Conservation (phyloP, 1,140 invertebrate species). For the Amyelois transitella region DNA sequence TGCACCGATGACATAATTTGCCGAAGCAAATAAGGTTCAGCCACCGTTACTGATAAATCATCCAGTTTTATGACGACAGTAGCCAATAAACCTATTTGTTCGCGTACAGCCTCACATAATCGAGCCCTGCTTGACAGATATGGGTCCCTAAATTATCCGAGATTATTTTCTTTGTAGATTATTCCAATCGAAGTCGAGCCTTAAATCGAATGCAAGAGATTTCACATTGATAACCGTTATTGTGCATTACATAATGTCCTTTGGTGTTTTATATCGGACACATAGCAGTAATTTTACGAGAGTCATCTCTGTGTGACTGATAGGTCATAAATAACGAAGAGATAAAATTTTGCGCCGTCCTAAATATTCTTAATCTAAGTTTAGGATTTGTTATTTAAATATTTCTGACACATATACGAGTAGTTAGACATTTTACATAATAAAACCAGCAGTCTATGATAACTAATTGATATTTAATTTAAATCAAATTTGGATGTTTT, state of each 20-base stretch:
- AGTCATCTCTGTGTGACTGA: constrained; percentile 33
- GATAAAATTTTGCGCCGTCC: constrained; percentile 23
- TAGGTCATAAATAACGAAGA: constrained; percentile 37
- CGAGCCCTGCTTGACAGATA: constrained; percentile 47
- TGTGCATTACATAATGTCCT: constrained; percentile 2
- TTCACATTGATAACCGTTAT: constrained; percentile 6
- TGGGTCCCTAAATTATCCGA: constrained; percentile 48
- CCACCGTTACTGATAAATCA: constrained; percentile 43
- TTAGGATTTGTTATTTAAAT: no score
- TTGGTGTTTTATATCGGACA: constrained; percentile 32
- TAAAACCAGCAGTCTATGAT: no score
- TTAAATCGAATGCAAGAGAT: constrained; percentile 12
- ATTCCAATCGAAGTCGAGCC: constrained; percentile 12
- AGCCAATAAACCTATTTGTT: constrained; percentile 68
- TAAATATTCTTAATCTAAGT: no score
- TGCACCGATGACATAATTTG: constrained; percentile 19
- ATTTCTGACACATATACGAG: no score
- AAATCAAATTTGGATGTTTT: no score
- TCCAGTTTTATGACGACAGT: constrained; percentile 47
- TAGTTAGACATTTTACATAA: no score
- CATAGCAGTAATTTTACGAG: constrained; percentile 43
- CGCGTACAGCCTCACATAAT: constrained; percentile 55
- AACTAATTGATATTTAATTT: no score
- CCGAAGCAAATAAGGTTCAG: constrained; percentile 22
- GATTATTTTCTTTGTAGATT: constrained; percentile 42